Evolutionary conservation across 2,888 invertebrate genomes (phyloP).

Genomic region (Cotesia congregata): DNA sequence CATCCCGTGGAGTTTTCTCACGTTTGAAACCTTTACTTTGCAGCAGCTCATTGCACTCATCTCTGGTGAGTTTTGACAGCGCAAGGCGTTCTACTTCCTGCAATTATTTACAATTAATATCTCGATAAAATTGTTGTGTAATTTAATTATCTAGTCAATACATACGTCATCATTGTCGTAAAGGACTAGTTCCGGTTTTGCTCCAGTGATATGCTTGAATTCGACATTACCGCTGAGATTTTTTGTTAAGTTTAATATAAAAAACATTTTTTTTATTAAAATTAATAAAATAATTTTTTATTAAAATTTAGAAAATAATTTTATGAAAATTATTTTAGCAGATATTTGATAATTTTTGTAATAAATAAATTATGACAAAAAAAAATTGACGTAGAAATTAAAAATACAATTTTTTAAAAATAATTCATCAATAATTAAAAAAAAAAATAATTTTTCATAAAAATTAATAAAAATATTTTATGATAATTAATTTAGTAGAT

Average conservation of each 20-base stretch:
- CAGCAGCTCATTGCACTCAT: constrained; percentile 79
- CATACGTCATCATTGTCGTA: constrained; percentile 72
- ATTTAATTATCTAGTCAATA: neutral
- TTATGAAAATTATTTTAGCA: no score
- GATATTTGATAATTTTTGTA: no score
- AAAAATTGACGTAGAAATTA: neutral
- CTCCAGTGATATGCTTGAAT: constrained; percentile 79
- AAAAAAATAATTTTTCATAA: no score
- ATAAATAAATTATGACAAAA: no score
- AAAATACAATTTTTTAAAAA: neutral
- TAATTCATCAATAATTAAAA: no score
- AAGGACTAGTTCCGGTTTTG: constrained; percentile 77
- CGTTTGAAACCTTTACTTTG: constrained; percentile 75
- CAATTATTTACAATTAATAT: constrained; percentile 38
- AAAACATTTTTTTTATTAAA: neutral
- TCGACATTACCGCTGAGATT: constrained; percentile 71
- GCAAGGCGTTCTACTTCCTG: constrained; percentile 77
- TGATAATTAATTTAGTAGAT: no score
- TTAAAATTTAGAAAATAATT: no score
- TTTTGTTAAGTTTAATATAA: neutral
- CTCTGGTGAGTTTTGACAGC: constrained; percentile 73
- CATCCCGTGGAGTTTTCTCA: constrained; percentile 69
- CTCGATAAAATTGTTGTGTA: neutral
- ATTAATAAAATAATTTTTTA: no score
- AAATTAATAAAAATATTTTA: no score